Base-by-base conservation (phyloP, 2,888 invertebrate species). In the Platerodrilus igneus region DNA sequence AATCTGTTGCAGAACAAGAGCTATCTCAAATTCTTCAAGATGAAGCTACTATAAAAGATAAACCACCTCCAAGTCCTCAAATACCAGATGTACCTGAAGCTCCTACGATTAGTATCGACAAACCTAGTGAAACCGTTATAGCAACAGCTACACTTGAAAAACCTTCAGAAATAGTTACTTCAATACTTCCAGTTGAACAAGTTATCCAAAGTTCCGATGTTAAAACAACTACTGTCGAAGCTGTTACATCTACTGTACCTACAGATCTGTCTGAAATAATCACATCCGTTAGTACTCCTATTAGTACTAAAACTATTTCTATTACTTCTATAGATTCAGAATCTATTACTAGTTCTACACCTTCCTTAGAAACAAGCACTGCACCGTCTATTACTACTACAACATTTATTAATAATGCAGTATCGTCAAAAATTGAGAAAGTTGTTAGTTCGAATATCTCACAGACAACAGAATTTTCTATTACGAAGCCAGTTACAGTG, bases 101-200 rank as follows among this genome's bases (percentile, higher is more conserved):
- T 18, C 48, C 47, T 3, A 25, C 43, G 7, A 41, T 31, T 9
- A 39, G 28, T 28, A 25, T 30, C 18, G 42, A 38, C 7, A 34
- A 29, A 16, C 18, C 33, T 11, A 34, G 13, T 27, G 37, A 30
- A 7, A 31, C 49, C 6, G 40, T 44, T 27, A 67, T 61, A 63
- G 63, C 51, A 10, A 31, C 50, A 45, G 65, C 68, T 15, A 50
- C 54, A 11, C 64, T 53, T 47, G n/a, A n/a, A n/a, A 60, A 43
- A 60, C 60, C 25, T 62, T 35, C 42, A 26, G 68, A 39, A 69
- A 69, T 64, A 66, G 9, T 23, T 25, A 25, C 23, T 15, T 25
- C 41, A 19, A 33, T 9, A 38, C 34, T 36, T 26, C 15, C 20
- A 26, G 14, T 25, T 26, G 25, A 2, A n/a, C 26, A 15, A 22